Percentiles rank a stretch among this genome's conserved stretches.
Conservation (phyloP, 2,888 invertebrate genomes). For the Neoitamus cyanurus region DNA sequence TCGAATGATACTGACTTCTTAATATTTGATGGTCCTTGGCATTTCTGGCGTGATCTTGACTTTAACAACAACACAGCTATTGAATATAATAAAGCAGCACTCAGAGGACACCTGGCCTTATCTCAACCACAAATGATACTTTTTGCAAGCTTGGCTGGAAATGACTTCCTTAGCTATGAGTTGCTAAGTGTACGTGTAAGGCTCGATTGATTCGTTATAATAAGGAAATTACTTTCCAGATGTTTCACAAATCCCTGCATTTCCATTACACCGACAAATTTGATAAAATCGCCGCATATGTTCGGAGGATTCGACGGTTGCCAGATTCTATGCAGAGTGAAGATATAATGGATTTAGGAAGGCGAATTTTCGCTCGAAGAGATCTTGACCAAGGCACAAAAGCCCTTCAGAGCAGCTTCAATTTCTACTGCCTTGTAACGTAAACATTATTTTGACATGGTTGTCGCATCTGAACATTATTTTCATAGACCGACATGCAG, state of each 20-base stretch:
- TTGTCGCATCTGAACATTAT: not conserved
- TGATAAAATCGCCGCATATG: constrained; percentile 1
- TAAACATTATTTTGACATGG: not conserved
- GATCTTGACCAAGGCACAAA: not conserved
- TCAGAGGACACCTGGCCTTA: constrained; percentile 31
- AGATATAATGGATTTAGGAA: not conserved
- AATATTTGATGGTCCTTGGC: constrained; percentile 50
- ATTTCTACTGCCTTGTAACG: constrained; percentile 16
- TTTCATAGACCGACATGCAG: not conserved
- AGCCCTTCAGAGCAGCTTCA: not conserved
- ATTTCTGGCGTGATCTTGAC: constrained; percentile 41
- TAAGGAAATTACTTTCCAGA: not conserved
- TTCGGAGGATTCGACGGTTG: not conserved
- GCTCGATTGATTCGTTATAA: not conserved
- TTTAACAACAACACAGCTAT: constrained; percentile 17
- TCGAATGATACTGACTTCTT: constrained; percentile 51
- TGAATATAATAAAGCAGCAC: constrained; percentile 46
- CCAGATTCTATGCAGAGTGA: not conserved
- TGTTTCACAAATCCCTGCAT: not conserved
- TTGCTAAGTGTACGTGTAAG: not conserved
- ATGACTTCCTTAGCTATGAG: constrained; percentile 44
- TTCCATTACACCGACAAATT: not conserved
- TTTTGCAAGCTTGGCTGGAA: constrained; percentile 50
- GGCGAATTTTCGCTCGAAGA: not conserved
- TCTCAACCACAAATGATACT: constrained; percentile 43